Base-by-base conservation (phyloP, 2,888 invertebrate genomes). In the Atethmia centrago region DNA sequence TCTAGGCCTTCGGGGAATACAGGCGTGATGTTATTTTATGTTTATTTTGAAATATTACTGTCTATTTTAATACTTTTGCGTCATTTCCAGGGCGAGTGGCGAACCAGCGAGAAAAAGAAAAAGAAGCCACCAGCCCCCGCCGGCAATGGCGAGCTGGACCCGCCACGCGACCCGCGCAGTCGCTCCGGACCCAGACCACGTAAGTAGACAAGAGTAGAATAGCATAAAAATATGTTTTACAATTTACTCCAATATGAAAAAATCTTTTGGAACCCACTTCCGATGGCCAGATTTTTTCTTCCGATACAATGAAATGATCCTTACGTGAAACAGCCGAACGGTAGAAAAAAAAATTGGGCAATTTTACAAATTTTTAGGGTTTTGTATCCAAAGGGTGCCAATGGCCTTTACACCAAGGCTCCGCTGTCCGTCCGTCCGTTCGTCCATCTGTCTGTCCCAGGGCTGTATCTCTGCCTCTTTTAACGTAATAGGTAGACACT, bases 71-170 rank as follows among this genome's bases (percentile, higher is more conserved):
- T 56, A 5, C 36, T 62, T 19, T 16, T 31, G 12, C 31, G 12
- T 28, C 9, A 5, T 62, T 75, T 72, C 16, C 93, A 98, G 97
- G 97, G 98, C 89, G 98, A 98, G 92, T 99, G 99, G 98, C 98
- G 98, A 91, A 98, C 98, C 77, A 97, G 97, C 72, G 98, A 98
- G 84, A 98, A 98, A 96, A 99, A 98, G 97, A 98, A 98, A 97
- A 98, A 98, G 95, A 98, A 97, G 91, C 97, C 98, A 74, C 97
- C 97, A 49, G 97, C 97, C 85, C 93, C 97, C 80, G 94, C 97
- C 80, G 94, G 94, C 86, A 95, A 95, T 89, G 95, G 95, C 2
- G 95, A 95, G 68, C 85, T 90, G 8, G 94, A 94, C 79, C 89
- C 93, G n/a, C 88, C 90, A 40, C 90, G 92, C 21, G 92, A 93